phyloP scores from a whole-genome alignment of 2,797 vertebrate species.

The Linurgus olivaceus region DNA sequence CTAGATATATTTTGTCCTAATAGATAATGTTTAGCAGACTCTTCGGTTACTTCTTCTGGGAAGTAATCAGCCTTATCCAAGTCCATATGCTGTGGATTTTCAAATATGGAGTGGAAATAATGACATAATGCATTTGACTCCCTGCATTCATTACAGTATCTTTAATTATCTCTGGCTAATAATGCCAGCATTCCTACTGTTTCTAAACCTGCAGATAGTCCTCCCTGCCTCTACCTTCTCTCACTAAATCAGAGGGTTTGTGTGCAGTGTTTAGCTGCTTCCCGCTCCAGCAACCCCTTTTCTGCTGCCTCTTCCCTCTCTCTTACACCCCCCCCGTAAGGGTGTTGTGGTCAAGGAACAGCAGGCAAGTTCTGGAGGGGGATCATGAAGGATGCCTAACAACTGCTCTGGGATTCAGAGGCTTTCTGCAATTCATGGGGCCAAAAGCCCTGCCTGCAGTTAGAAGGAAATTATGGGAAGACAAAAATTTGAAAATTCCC shows the following conservation, averaged over 20 bases:
- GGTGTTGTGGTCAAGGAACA: neutral
- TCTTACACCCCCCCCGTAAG: neutral
- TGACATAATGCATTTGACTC: neutral
- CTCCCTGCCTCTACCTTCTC: neutral
- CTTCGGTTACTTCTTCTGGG: neutral
- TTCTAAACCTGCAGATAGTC: neutral
- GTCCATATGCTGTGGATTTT: neutral
- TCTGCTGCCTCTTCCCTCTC: neutral
- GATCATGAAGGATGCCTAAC: neutral
- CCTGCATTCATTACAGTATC: neutral
- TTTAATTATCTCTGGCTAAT: neutral
- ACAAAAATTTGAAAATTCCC: neutral
- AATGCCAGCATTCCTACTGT: neutral
- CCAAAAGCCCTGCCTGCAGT: neutral
- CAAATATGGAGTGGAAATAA: neutral
- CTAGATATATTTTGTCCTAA: neutral
- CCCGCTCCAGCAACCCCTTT: neutral
- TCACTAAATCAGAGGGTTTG: neutral
- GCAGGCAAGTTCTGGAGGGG: neutral
- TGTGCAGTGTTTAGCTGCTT: neutral
- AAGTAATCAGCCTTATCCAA: slow-evolving; percentile 15
- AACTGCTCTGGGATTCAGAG: neutral
- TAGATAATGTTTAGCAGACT: neutral
- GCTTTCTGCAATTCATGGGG: neutral
- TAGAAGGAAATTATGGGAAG: neutral